Evolutionary conservation across 2,797 vertebrate species (phyloP).

Genomic region (Platalea minor): DNA sequence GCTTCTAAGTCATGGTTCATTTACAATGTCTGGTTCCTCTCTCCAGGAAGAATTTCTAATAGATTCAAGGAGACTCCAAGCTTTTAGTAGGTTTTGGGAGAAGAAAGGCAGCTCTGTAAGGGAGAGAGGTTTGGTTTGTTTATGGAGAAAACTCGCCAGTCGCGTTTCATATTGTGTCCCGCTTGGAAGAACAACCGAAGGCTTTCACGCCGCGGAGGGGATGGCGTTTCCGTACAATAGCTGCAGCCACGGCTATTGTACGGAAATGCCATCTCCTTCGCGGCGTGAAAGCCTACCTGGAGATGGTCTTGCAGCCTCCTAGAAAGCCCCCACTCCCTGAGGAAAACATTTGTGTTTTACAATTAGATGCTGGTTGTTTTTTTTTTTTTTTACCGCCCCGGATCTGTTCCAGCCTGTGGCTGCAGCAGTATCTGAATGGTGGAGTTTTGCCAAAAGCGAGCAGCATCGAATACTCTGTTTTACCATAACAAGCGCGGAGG

Average conservation of each 20-base stretch:
- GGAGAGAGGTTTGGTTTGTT: conserved; percentile 71
- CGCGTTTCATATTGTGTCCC: conserved; percentile 70
- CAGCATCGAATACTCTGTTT: conserved; percentile 46
- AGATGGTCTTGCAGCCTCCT: conserved; percentile 27
- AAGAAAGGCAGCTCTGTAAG: conserved; percentile 79
- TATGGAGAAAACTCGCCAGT: conserved; percentile 73
- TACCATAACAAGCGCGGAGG: conserved; percentile 57
- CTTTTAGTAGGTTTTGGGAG: conserved; percentile 67
- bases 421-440: conserved; percentile 58
- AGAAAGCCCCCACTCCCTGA: conserved; percentile 28
- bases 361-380: neutral
- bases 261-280: neutral
- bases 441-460: conserved; percentile 58
- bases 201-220: conserved; percentile 57
- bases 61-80: conserved; percentile 76
- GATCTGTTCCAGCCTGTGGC: conserved; percentile 50
- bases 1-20: conserved; percentile 76
- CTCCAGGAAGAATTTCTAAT: conserved; percentile 76
- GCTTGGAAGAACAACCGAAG: conserved; percentile 53
- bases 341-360: conserved; percentile 64
- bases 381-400: neutral
- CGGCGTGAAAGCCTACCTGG: neutral
- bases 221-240: conserved; percentile 7
- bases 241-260: neutral
- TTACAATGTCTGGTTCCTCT: conserved; percentile 80